Evolutionary conservation across 2,113 vertebrate species (phyloP).

Genomic region (Sisor rabdophorus): DNA sequence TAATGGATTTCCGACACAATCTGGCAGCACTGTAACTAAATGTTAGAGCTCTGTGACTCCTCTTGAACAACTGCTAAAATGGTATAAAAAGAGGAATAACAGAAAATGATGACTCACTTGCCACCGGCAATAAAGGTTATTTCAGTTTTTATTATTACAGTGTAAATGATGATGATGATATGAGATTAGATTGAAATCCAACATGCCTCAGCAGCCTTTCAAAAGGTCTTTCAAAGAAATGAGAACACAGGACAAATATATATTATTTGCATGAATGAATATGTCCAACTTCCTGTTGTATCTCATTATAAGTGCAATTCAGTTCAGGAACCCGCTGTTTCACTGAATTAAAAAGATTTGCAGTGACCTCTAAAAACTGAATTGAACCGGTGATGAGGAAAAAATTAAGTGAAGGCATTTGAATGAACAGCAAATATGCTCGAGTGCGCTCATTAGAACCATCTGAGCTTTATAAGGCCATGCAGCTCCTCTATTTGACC

Average conservation of each 20-base stretch:
- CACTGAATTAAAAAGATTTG: slow-evolving; percentile 37
- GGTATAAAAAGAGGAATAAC: neutral
- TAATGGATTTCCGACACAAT: neutral
- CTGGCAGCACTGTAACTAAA: neutral
- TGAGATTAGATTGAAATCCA: slow-evolving; percentile 21
- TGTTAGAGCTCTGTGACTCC: neutral
- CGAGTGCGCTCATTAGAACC: slow-evolving; percentile 48
- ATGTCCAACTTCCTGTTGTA: slow-evolving; percentile 39
- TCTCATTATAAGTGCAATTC: slow-evolving; percentile 33
- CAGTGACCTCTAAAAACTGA: slow-evolving; percentile 47
- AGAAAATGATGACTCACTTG: neutral
- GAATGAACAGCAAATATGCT: slow-evolving; percentile 47
- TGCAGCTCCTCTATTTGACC: slow-evolving; percentile 38
- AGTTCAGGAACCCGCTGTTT: slow-evolving; percentile 27
- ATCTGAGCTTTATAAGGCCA: slow-evolving; percentile 41
- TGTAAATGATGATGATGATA: slow-evolving; percentile 23
- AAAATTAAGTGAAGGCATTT: slow-evolving; percentile 30
- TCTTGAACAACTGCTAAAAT: neutral
- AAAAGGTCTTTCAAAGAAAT: slow-evolving; percentile 27
- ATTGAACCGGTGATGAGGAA: slow-evolving; percentile 42
- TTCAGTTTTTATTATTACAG: neutral
- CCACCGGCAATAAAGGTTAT: neutral
- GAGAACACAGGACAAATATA: slow-evolving; percentile 17
- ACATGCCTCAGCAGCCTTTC: slow-evolving; percentile 7
- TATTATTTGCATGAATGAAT: slow-evolving; percentile 42